Conservation (phyloP, 2,113 vertebrate species). For the Lampris megalopsis region DNA sequence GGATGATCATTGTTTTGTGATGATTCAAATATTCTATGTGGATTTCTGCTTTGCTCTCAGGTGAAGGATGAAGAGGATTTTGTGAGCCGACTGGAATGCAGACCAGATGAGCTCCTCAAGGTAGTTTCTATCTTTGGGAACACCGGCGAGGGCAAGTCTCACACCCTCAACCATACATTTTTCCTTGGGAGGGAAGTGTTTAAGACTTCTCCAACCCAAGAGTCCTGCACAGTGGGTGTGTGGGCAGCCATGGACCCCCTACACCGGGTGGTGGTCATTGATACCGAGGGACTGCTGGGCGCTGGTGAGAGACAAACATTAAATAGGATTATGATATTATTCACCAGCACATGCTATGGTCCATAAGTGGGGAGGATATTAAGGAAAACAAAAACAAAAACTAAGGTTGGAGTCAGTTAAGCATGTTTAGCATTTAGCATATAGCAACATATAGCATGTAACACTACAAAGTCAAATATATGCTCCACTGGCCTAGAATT, state of each 20-base stretch:
- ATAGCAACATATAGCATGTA: no score
- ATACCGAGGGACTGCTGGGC: conserved; percentile 96
- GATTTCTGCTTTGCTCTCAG: conserved; percentile 73
- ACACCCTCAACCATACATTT: conserved; percentile 98
- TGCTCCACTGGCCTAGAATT: no score
- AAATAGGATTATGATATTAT: neutral
- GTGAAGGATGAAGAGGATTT: conserved; percentile 93
- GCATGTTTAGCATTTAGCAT: no score
- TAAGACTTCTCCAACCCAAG: conserved; percentile 95
- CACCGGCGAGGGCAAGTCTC: conserved; percentile 98
- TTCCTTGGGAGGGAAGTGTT: conserved; percentile 97
- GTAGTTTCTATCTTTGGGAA: conserved; percentile 99
- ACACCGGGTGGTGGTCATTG: conserved; percentile 91
- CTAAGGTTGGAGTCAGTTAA: no score
- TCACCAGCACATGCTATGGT: neutral
- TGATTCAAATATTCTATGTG: neutral
- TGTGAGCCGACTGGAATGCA: conserved; percentile 90
- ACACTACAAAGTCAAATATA: no score
- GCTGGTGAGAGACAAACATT: conserved; percentile 71
- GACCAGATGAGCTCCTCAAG: conserved; percentile 93
- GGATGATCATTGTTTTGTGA: neutral
- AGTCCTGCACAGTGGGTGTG: conserved; percentile 97
- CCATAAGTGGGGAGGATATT: no score
- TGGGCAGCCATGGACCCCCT: conserved; percentile 97
- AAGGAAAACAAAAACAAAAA: no score